A percentile compares a stretch with the other conserved stretches of the same genome.
Conservation (phyloP, 2,113 vertebrate species). For the Pelecanoides urinatrix region DNA sequence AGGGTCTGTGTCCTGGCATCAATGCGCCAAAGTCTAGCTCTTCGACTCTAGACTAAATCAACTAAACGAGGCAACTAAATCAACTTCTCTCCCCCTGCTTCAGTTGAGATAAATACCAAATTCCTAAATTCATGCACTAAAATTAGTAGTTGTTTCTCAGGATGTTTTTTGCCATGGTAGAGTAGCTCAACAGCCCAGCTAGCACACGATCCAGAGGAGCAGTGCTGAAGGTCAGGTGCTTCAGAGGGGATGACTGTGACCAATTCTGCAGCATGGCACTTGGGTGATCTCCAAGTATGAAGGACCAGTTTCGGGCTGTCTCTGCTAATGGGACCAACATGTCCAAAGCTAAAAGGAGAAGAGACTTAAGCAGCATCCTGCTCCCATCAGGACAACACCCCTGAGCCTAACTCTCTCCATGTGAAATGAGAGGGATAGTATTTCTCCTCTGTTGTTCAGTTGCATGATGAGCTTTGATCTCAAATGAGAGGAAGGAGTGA, state of each 20-base stretch:
- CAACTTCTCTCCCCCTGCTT: not conserved
- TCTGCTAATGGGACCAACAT: not conserved
- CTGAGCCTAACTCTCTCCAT: not conserved
- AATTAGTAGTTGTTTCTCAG: not conserved
- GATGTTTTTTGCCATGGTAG: not conserved
- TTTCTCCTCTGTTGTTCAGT: not conserved
- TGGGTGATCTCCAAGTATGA: not conserved
- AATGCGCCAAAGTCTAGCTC: not conserved
- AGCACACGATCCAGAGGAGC: not conserved
- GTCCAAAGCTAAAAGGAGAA: not conserved
- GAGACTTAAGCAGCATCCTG: not conserved
- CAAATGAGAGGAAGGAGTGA: not conserved
- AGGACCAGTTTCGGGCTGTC: not conserved
- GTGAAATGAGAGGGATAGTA: not conserved
- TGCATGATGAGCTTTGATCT: not conserved
- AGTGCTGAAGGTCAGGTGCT: not conserved
- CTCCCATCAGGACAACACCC: not conserved
- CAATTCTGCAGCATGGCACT: not conserved
- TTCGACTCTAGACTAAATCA: not conserved
- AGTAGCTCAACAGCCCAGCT: not conserved
- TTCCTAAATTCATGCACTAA: not conserved
- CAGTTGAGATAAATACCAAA: accelerated
- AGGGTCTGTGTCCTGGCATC: not conserved
- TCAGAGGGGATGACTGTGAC: not conserved
- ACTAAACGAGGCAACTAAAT: not conserved